phyloP scores from a whole-genome alignment of 2,888 invertebrate species.

The Noctua comes region DNA sequence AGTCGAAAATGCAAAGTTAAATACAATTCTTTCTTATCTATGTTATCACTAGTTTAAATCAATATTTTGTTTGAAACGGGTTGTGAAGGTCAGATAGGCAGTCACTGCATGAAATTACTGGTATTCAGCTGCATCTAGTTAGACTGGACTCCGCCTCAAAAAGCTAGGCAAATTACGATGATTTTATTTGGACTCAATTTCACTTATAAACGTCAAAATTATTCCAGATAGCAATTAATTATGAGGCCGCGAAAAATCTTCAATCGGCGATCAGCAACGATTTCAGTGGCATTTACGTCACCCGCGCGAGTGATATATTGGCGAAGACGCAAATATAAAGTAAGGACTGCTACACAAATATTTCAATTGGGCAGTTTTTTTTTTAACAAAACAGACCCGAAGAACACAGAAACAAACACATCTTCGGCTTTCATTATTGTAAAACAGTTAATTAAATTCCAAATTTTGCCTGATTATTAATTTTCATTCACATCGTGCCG shows the following conservation, averaged over 20 bases:
- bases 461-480: background rate
- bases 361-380: background rate
- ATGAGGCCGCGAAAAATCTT: constrained; percentile 5
- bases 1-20: no score
- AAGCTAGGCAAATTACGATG: background rate
- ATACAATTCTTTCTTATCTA: no score
- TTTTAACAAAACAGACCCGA: background rate
- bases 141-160: background rate
- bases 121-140: background rate
- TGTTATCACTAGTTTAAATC: no score
- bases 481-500: background rate
- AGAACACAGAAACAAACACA: no score
- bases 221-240: background rate
- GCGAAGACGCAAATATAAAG: constrained; percentile 24
- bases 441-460: background rate
- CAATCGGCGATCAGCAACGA: background rate
- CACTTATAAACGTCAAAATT: background rate
- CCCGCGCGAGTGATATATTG: constrained; percentile 20
- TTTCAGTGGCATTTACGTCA: constrained; percentile 37
- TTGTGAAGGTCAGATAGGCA: no score
- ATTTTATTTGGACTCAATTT: background rate
- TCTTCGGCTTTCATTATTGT: background rate
- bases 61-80: no score
- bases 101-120: background rate
- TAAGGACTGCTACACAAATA: background rate